Percentiles rank a stretch among this genome's conserved stretches.
Evolutionary conservation across 1,140 invertebrate genomes (phyloP).

Genomic region (Gryon sp.): DNA sequence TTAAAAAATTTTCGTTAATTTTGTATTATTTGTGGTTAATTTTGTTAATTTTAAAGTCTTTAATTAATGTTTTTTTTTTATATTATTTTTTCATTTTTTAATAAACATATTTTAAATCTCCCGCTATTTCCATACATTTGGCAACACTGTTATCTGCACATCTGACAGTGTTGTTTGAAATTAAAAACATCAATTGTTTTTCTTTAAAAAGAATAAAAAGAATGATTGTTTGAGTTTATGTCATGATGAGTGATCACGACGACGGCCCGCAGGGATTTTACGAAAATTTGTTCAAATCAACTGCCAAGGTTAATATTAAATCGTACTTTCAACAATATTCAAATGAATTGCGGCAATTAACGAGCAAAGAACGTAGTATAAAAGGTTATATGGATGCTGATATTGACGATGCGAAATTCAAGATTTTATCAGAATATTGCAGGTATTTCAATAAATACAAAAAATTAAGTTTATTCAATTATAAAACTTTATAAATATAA

Average conservation of each 20-base stretch:
- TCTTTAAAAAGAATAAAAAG: too few species aligned
- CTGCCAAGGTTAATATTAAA: slow-evolving; percentile 34
- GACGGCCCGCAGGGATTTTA: slow-evolving; percentile 40
- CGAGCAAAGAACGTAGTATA: background rate
- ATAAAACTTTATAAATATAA: slow-evolving; percentile 3
- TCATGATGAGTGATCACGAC: slow-evolving; percentile 20
- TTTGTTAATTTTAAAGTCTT: too few species aligned
- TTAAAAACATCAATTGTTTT: too few species aligned
- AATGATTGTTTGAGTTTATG: too few species aligned
- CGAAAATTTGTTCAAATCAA: slow-evolving; percentile 48
- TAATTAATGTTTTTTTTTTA: too few species aligned
- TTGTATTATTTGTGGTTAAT: too few species aligned
- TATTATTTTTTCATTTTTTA: too few species aligned
- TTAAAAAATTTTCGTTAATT: too few species aligned
- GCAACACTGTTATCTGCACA: too few species aligned
- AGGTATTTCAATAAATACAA: slow-evolving; percentile 15
- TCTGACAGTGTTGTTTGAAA: too few species aligned
- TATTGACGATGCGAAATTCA: slow-evolving; percentile 16
- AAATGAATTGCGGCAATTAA: background rate
- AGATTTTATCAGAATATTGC: slow-evolving; percentile 48
- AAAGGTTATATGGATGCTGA: slow-evolving; percentile 22
- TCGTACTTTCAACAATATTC: slow-evolving; percentile 42
- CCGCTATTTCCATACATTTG: too few species aligned
- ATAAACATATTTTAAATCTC: too few species aligned
- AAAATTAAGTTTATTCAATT: background rate